These are phyloP conservation scores for Rhynchophorus ferrugineus DNA, from an alignment of 1,140 invertebrate genomes.

Conservation along the genomic window DNA sequence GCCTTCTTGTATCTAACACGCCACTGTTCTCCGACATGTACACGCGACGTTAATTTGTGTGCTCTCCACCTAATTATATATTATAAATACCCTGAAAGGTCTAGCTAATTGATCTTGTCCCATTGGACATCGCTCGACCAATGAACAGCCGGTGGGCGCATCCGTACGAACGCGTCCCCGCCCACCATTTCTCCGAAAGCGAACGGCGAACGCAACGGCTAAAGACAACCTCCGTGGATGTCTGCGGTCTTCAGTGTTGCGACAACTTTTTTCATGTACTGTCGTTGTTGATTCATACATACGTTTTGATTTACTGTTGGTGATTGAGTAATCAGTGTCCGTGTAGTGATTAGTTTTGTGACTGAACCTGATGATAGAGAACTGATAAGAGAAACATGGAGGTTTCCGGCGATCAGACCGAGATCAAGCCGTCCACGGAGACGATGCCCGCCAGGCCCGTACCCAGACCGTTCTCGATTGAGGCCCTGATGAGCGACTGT, in stretches of 20 bases:
- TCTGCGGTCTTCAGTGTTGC: background rate
- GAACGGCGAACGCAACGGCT: conserved; percentile 11
- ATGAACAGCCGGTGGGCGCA: conserved; percentile 21
- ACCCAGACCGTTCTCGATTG: conserved; percentile 40
- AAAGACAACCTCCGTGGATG: conserved; percentile 6
- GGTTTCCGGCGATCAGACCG: conserved; percentile 18
- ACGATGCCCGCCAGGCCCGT: conserved; percentile 29
- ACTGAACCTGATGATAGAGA: too few relatives aligned
- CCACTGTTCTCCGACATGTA: background rate
- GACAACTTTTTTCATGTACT: background rate
- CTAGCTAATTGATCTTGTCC: conserved; percentile 24
- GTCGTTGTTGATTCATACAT: too few relatives aligned
- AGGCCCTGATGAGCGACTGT: conserved; percentile 39
- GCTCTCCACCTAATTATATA: conserved; percentile 32
- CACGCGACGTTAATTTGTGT: conserved; percentile 23
- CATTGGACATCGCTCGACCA: conserved; percentile 20
- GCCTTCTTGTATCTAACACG: background rate
- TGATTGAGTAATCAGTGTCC: too few relatives aligned
- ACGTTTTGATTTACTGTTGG: too few relatives aligned
- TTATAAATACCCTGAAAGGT: conserved; percentile 24
- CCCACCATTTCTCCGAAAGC: conserved; percentile 9
- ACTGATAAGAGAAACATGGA: conserved; percentile 26
- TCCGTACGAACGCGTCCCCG: conserved; percentile 14
- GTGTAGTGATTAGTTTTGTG: too few relatives aligned
- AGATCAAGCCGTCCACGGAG: conserved; percentile 20